A percentile compares a stretch with the other conserved stretches of the same genome.
These are phyloP conservation scores for Sinocyclocheilus grahami DNA, from an alignment of 2,113 vertebrate genomes.

Conservation along the genomic window DNA sequence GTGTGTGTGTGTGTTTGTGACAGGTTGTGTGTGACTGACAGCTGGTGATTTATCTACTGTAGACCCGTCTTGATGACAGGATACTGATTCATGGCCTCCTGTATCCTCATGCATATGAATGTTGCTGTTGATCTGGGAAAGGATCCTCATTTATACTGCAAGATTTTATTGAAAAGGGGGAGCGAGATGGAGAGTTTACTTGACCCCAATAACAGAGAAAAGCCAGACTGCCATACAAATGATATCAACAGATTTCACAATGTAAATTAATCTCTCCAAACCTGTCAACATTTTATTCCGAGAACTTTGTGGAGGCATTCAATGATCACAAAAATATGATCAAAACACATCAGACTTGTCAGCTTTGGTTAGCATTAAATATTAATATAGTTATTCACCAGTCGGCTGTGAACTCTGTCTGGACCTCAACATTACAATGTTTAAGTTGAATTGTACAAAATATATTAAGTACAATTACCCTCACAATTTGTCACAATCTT, in stretches of 20 bases:
- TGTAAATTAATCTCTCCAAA: neutral
- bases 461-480: too few species aligned
- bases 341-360: slow-evolving; percentile 2
- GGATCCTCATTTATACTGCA: slow-evolving; percentile 34
- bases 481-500: too few species aligned
- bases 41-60: slow-evolving; percentile 40
- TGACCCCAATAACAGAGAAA: slow-evolving; percentile 8
- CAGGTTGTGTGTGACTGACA: slow-evolving; percentile 35
- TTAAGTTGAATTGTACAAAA: too few species aligned
- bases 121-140: slow-evolving; percentile 21
- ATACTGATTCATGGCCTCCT: slow-evolving; percentile 11
- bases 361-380: neutral
- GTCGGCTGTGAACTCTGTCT: neutral
- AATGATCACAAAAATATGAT: neutral
- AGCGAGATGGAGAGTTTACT: slow-evolving; percentile 10
- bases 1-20: neutral
- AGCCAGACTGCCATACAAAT: neutral
- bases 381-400: neutral
- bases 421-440: neutral
- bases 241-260: neutral
- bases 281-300: neutral
- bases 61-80: slow-evolving; percentile 38
- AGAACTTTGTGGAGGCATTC: neutral
- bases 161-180: neutral
- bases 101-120: slow-evolving; percentile 46